Evolutionary conservation across 2,888 invertebrate genomes (phyloP).

Genomic region (Drosophila barbarae): DNA sequence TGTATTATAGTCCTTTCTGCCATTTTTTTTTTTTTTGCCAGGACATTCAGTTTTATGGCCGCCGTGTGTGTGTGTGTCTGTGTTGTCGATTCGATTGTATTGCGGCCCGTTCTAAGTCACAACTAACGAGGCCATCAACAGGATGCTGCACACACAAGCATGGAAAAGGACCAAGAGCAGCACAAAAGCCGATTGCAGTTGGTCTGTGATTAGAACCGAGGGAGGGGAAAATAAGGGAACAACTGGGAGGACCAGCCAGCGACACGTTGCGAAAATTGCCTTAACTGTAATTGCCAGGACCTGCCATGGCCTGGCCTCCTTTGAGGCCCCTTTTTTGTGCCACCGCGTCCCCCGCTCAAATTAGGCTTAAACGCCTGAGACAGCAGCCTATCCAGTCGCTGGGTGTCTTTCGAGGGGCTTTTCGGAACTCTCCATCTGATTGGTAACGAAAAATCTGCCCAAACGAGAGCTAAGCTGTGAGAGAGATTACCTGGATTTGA

Average conservation of each 20-base stretch:
- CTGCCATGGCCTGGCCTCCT: slow-evolving; percentile 22
- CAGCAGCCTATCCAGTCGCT: slow-evolving; percentile 39
- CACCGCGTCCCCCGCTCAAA: slow-evolving; percentile 39
- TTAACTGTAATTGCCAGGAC: slow-evolving; percentile 70
- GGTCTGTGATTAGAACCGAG: slow-evolving; percentile 61
- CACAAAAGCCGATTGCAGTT: slow-evolving; percentile 72
- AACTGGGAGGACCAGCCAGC: slow-evolving; percentile 14
- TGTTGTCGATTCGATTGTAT: slow-evolving; percentile 59
- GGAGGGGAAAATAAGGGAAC: neutral
- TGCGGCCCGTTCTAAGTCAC: slow-evolving; percentile 62
- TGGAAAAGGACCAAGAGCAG: slow-evolving; percentile 28
- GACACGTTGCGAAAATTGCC: slow-evolving; percentile 52
- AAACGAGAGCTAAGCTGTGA: slow-evolving; percentile 40
- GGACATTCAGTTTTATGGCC: slow-evolving; percentile 67
- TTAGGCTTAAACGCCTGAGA: slow-evolving; percentile 63
- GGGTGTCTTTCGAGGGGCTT: slow-evolving; percentile 24
- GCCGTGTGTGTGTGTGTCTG: slow-evolving; percentile 21
- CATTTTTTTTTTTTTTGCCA: slow-evolving; percentile 28
- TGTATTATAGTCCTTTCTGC: slow-evolving; percentile 10
- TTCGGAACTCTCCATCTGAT: slow-evolving; percentile 17
- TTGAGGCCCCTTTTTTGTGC: neutral
- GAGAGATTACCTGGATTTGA: slow-evolving; percentile 34
- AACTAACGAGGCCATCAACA: slow-evolving; percentile 74
- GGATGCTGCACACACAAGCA: slow-evolving; percentile 50
- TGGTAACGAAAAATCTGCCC: slow-evolving; percentile 31